phyloP scores from a whole-genome alignment of 2,888 invertebrate species.

The Hirtodrosophila cameraria region DNA sequence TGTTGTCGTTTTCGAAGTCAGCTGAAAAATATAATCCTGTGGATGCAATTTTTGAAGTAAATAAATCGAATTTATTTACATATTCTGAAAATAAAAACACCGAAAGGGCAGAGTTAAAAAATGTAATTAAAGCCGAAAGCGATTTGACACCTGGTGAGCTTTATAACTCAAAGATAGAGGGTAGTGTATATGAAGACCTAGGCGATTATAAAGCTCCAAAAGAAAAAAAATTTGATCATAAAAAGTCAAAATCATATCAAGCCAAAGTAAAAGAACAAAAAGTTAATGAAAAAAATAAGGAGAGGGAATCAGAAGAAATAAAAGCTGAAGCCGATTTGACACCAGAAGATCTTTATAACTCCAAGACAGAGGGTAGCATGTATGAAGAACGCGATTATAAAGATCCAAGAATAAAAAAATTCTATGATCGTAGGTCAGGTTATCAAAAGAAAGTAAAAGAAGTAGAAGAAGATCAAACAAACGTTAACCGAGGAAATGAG shows the following conservation, averaged over 20 bases:
- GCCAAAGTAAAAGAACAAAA: background rate
- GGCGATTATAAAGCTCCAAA: background rate
- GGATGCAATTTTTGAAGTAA: constrained; percentile 1
- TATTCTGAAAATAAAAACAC: too few species aligned
- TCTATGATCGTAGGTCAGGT: too few species aligned
- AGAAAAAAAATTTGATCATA: background rate
- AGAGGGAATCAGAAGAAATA: background rate
- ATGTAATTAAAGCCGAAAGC: background rate
- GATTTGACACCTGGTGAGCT: constrained; percentile 12
- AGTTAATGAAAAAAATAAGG: background rate
- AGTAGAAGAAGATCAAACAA: background rate
- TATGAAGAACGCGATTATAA: too few species aligned
- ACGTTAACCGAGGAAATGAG: too few species aligned
- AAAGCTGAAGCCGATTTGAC: constrained; percentile 2
- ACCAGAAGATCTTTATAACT: background rate
- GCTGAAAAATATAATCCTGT: background rate
- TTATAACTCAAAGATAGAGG: constrained; percentile 6
- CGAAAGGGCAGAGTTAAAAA: background rate
- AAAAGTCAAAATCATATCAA: background rate
- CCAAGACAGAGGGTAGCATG: background rate
- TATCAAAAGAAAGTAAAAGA: too few species aligned
- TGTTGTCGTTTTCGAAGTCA: background rate
- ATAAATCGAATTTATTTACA: background rate
- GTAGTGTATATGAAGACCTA: background rate
- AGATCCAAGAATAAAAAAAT: too few species aligned